phyloP scores from a whole-genome alignment of 1,140 invertebrate genomes.

The Hirudo medicinalis region DNA sequence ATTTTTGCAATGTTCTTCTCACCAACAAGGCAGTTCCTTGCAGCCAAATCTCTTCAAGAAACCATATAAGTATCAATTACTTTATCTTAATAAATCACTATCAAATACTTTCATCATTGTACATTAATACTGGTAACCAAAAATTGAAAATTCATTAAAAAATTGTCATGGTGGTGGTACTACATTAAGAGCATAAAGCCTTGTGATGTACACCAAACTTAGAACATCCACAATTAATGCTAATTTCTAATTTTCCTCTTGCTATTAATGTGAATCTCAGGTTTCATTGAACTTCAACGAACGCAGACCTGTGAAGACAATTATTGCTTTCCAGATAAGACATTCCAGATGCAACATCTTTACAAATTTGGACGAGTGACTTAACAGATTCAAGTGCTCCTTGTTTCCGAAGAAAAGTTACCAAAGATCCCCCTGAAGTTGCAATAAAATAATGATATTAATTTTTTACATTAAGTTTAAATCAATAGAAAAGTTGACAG shows the following conservation, averaged over 20 bases:
- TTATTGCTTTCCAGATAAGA: constrained; percentile 86
- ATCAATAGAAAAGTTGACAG: constrained; percentile 6
- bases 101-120: too few relatives aligned
- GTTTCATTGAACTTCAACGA: too few relatives aligned
- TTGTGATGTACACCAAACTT: too few relatives aligned
- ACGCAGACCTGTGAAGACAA: constrained; percentile 65
- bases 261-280: too few relatives aligned
- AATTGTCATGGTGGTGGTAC: too few relatives aligned
- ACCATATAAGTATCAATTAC: neutral
- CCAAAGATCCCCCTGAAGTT: constrained; percentile 65
- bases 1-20: constrained; percentile 74
- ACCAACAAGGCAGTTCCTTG: constrained; percentile 81
- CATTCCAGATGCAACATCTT: constrained; percentile 86
- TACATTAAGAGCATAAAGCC: too few relatives aligned
- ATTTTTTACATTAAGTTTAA: neutral
- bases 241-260: too few relatives aligned
- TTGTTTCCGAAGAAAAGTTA: constrained; percentile 71
- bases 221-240: too few relatives aligned
- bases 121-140: too few relatives aligned
- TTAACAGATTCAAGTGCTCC: constrained; percentile 45
- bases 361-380: constrained; percentile 73
- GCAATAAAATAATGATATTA: constrained; percentile 24
- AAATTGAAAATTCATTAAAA: too few relatives aligned
- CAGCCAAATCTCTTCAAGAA: constrained; percentile 65
- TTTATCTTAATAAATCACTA: neutral